These are phyloP conservation scores for Forpus xanthops DNA, from an alignment of 2,797 vertebrate genomes.

Conservation along the genomic window DNA sequence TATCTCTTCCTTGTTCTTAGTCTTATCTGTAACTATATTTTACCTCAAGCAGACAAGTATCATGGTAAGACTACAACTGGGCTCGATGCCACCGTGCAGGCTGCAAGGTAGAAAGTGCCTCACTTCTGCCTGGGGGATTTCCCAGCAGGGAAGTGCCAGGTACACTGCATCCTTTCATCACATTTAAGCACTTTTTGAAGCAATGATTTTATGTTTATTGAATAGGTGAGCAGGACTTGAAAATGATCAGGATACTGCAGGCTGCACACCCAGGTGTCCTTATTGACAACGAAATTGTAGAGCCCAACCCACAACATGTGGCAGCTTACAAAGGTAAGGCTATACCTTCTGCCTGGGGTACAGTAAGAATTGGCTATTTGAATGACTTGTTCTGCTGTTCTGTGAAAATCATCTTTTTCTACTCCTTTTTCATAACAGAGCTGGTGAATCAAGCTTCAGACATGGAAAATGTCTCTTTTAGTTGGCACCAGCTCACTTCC, in stretches of 20 bases:
- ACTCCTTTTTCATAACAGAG: constrained; percentile 26
- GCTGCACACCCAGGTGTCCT: constrained; percentile 26
- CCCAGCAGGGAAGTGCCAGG: neutral
- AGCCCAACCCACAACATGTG: constrained; percentile 63
- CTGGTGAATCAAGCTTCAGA: constrained; percentile 73
- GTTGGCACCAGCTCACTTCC: constrained; percentile 84
- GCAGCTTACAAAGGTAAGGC: constrained; percentile 62
- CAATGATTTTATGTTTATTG: neutral
- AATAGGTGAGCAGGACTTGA: constrained; percentile 65
- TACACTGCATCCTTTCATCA: neutral
- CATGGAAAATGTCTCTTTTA: constrained; percentile 81
- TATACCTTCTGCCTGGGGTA: neutral
- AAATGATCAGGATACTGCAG: constrained; percentile 68
- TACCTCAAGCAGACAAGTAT: neutral
- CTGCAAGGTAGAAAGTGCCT: neutral
- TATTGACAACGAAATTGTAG: constrained; percentile 54
- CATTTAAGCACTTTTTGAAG: neutral
- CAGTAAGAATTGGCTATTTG: rapidly evolving
- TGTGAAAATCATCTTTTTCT: neutral
- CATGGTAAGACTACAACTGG: neutral
- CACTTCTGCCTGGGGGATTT: neutral
- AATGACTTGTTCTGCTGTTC: neutral
- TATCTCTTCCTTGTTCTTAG: neutral
- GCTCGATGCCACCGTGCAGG: neutral
- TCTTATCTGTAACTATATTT: neutral